Evolutionary conservation across 1,140 invertebrate species (phyloP).

Genomic region (Stenopsyche tienmushanensis): DNA sequence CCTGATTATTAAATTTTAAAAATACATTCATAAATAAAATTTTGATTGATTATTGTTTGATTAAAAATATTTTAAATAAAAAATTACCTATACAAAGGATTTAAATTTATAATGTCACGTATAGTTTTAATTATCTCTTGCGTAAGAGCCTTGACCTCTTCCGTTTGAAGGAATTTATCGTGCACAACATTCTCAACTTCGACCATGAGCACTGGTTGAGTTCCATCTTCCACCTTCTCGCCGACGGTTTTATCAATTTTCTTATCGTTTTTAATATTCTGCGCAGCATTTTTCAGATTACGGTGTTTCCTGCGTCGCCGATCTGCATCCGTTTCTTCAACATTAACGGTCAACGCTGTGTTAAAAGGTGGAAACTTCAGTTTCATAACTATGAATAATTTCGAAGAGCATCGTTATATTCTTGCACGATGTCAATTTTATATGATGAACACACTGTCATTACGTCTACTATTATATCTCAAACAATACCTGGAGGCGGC

Average conservation of each 20-base stretch:
- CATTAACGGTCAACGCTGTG: conserved; percentile 64
- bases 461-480: too few relatives aligned
- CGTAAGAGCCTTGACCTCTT: conserved; percentile 95
- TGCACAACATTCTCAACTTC: conserved; percentile 93
- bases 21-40: background rate
- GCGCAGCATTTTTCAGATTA: conserved; percentile 44
- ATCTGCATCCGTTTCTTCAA: conserved; percentile 59
- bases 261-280: conserved; percentile 25
- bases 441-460: too few relatives aligned
- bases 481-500: conserved; percentile 51
- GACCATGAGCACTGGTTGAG: conserved; percentile 78
- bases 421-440: background rate
- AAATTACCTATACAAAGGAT: conserved; percentile 84
- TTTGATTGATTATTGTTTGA: background rate
- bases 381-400: conserved; percentile 46
- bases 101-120: conserved; percentile 92
- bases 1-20: conserved; percentile 49
- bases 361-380: conserved; percentile 65
- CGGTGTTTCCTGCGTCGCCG: conserved; percentile 56
- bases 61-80: background rate
- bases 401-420: background rate
- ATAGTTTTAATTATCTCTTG: conserved; percentile 99
- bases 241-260: conserved; percentile 37
- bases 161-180: conserved; percentile 86
- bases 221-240: conserved; percentile 14